phyloP scores from a whole-genome alignment of 1,140 invertebrate genomes.

The Notospermus geniculatus region DNA sequence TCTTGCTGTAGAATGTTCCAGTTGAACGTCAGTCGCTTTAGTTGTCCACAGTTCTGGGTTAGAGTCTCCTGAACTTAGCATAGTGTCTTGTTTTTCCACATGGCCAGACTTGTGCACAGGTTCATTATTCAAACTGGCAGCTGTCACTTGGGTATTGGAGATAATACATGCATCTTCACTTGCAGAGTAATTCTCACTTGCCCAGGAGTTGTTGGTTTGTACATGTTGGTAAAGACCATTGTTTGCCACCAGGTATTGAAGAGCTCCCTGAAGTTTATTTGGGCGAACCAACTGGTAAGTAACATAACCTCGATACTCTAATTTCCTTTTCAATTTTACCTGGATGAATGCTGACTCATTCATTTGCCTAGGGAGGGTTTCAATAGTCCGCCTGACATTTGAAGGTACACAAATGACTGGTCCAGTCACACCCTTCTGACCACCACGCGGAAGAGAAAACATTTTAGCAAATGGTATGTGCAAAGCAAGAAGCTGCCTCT shows the following conservation, averaged over 20 bases:
- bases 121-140: neutral
- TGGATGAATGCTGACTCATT: neutral
- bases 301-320: neutral
- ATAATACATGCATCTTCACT: conserved; percentile 6
- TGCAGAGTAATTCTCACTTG: neutral
- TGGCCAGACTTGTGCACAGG: too few relatives aligned
- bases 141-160: neutral
- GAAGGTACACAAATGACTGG: neutral
- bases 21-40: too few relatives aligned
- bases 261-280: neutral
- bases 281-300: neutral
- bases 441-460: neutral
- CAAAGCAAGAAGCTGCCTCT: neutral
- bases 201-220: neutral
- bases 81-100: too few relatives aligned
- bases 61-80: too few relatives aligned
- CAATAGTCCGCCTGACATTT: neutral
- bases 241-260: neutral
- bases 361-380: neutral
- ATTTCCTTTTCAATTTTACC: conserved; percentile 9
- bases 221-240: neutral
- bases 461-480: conserved; percentile 6
- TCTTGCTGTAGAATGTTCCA: too few relatives aligned
- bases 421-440: neutral
- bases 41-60: too few relatives aligned